phyloP scores from a whole-genome alignment of 2,113 vertebrate genomes.

The Corythaixoides concolor region DNA sequence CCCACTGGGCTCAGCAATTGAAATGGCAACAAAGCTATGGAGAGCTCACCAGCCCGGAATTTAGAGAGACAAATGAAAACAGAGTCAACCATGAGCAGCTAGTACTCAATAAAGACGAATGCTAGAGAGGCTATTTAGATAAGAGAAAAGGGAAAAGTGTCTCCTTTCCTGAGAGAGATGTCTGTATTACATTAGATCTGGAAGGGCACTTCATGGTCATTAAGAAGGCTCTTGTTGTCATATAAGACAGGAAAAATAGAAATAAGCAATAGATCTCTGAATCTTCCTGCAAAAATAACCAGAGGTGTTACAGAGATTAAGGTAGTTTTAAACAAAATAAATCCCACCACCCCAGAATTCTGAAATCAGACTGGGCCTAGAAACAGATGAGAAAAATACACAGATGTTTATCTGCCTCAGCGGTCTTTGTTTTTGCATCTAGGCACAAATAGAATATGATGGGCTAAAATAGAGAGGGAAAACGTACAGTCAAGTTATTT shows the following conservation, averaged over 20 bases:
- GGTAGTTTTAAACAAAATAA: neutral
- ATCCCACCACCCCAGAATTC: neutral
- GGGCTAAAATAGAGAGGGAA: neutral
- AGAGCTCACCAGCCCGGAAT: neutral
- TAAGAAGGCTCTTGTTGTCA: neutral
- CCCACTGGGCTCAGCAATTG: neutral
- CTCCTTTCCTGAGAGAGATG: neutral
- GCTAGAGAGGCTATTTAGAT: neutral
- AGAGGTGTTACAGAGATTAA: neutral
- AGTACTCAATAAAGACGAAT: neutral
- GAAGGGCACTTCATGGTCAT: neutral
- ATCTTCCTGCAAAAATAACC: neutral
- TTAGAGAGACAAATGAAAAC: neutral
- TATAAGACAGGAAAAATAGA: neutral
- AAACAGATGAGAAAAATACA: neutral
- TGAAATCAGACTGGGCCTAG: neutral
- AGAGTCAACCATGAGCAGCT: neutral
- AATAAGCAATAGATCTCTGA: neutral
- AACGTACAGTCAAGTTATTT: neutral
- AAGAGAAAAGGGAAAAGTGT: neutral
- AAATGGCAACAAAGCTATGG: conserved; percentile 14
- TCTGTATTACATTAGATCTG: neutral
- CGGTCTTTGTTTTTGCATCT: neutral
- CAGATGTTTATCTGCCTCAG: rapidly evolving
- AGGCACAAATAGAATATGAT: neutral